A percentile compares a stretch with the other conserved stretches of the same genome.
Conservation (phyloP, 2,888 invertebrate species). For the Melieria crassipennis region DNA sequence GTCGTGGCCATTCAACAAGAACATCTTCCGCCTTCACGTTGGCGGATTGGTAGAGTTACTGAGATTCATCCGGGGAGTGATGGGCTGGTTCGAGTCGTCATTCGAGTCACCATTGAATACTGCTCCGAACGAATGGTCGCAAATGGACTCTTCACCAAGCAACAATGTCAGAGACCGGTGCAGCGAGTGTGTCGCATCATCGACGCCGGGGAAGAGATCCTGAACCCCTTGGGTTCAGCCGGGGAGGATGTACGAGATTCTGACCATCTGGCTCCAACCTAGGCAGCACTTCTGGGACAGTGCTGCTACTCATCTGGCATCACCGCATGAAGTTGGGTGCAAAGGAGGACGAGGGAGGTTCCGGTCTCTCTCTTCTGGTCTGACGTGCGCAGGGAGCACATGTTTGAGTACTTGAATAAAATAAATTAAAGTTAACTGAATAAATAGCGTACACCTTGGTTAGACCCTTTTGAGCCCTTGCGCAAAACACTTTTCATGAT, state of each 20-base stretch:
- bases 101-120: background rate
- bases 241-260: conserved; percentile 8
- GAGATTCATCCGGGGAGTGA: conserved; percentile 6
- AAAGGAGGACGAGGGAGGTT: no score
- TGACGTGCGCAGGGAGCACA: no score
- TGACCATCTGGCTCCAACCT: no score
- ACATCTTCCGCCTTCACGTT: conserved; percentile 4
- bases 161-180: conserved; percentile 1
- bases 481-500: no score
- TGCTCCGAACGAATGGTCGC: background rate
- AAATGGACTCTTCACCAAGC: conserved; percentile 6
- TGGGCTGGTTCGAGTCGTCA: conserved; percentile 1
- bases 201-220: background rate
- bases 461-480: no score
- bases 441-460: no score
- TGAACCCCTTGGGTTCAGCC: conserved; percentile 1
- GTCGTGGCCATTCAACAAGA: conserved; percentile 6
- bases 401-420: no score
- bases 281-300: no score
- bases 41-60: conserved; percentile 4
- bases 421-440: no score
- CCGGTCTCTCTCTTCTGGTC: no score
- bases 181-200: background rate
- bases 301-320: no score
- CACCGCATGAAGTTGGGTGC: no score